Evolutionary conservation across 2,113 vertebrate species (phyloP).

Genomic region (Mirza zaza): DNA sequence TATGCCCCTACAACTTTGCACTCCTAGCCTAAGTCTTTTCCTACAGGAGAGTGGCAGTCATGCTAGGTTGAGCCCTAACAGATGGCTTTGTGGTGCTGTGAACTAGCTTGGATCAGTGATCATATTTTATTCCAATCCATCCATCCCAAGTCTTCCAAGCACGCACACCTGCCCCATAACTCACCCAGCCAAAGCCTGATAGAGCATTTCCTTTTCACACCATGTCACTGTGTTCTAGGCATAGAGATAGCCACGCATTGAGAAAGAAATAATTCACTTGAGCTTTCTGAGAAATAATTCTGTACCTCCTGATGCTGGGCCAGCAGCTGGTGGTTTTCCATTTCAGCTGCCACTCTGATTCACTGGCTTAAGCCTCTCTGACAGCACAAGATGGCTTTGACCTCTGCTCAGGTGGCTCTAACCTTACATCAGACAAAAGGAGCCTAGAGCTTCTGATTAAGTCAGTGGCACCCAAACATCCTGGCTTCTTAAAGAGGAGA

Average conservation of each 20-base stretch:
- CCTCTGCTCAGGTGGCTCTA: neutral
- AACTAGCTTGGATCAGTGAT: conserved; percentile 18
- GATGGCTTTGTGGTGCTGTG: conserved; percentile 1
- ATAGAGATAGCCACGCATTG: neutral
- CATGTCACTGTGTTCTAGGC: conserved; percentile 21
- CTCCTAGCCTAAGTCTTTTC: neutral
- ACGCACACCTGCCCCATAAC: conserved; percentile 8
- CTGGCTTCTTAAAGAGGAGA: neutral
- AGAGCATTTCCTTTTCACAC: conserved; percentile 44
- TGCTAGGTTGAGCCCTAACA: neutral
- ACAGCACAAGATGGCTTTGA: neutral
- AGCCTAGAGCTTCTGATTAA: neutral
- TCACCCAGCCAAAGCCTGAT: conserved; percentile 59
- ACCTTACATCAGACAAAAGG: neutral
- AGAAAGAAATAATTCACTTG: conserved; percentile 61
- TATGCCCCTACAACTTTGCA: neutral
- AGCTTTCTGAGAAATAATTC: conserved; percentile 61
- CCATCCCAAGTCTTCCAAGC: neutral
- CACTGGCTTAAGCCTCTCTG: neutral
- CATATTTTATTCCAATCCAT: conserved; percentile 45
- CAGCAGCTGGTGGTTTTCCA: conserved; percentile 66
- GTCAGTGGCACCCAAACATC: neutral
- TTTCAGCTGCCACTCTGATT: conserved; percentile 46
- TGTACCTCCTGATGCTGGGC: neutral
- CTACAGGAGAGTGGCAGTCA: neutral